Conservation (phyloP, 1,140 invertebrate species). For the Homarus americanus region DNA sequence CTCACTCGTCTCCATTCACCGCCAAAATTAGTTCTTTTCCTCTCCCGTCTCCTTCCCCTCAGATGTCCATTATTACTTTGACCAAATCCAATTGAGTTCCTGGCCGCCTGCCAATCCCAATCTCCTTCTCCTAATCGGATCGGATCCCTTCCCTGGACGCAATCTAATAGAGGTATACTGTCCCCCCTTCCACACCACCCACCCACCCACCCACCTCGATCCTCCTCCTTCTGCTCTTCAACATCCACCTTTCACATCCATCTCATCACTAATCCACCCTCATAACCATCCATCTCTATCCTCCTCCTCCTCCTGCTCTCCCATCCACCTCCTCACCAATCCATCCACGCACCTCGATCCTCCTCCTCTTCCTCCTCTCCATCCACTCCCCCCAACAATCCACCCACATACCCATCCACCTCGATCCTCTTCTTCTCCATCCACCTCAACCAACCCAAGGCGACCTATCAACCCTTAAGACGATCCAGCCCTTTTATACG, state of each 20-base stretch:
- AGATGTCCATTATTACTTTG: constrained; percentile 67
- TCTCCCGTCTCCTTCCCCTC: constrained; percentile 52
- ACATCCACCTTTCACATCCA: too few species aligned
- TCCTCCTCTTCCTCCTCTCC: too few species aligned
- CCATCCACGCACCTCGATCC: too few species aligned
- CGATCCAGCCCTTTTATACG: constrained; percentile 70
- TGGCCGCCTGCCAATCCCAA: constrained; percentile 66
- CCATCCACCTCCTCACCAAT: too few species aligned
- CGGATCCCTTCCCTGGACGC: constrained; percentile 25
- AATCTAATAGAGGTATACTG: constrained; percentile 65
- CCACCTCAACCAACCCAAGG: neutral
- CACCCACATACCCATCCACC: neutral
- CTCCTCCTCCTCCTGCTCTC: too few species aligned
- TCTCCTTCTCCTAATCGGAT: constrained; percentile 71
- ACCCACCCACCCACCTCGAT: neutral
- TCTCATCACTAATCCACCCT: too few species aligned
- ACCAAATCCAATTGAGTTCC: constrained; percentile 67
- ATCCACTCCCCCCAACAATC: too few species aligned
- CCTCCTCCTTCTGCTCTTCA: too few species aligned
- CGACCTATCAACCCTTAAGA: too few species aligned
- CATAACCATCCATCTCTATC: too few species aligned
- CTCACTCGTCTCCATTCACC: constrained; percentile 39
- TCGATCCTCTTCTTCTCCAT: too few species aligned
- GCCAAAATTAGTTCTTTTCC: constrained; percentile 57
- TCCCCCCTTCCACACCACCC: too few species aligned